Evolutionary conservation across 2,888 invertebrate species (phyloP).

Genomic region (Portevinia maculata): DNA sequence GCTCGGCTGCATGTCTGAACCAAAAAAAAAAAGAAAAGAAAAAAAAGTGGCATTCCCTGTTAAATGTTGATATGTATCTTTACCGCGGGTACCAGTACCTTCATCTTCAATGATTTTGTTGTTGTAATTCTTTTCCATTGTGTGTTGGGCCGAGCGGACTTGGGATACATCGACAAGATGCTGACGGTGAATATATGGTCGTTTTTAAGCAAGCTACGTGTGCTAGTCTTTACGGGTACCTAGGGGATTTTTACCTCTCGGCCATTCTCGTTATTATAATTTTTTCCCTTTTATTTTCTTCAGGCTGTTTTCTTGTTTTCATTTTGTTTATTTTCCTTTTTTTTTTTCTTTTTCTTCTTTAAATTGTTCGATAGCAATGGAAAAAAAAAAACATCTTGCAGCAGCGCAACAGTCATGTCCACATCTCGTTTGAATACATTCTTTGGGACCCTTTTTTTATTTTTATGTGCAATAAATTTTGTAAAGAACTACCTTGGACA

Average conservation of each 20-base stretch:
- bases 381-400: slow-evolving; percentile 72
- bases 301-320: slow-evolving; percentile 52
- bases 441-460: slow-evolving; percentile 59
- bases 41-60: slow-evolving; percentile 67
- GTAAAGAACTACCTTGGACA: slow-evolving; percentile 43
- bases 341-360: slow-evolving; percentile 49
- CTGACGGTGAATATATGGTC: slow-evolving; percentile 72
- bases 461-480: slow-evolving; percentile 68
- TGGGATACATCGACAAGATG: slow-evolving; percentile 67
- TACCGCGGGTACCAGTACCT: slow-evolving; percentile 66
- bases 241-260: slow-evolving; percentile 68
- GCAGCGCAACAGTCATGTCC: slow-evolving; percentile 64
- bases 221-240: slow-evolving; percentile 53
- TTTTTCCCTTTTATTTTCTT: slow-evolving; percentile 30
- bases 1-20: slow-evolving; percentile 54
- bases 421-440: slow-evolving; percentile 74
- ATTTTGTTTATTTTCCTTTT: slow-evolving; percentile 62
- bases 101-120: slow-evolving; percentile 54
- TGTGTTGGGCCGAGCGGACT: slow-evolving; percentile 60
- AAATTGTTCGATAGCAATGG: slow-evolving; percentile 66
- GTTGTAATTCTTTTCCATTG: slow-evolving; percentile 70
- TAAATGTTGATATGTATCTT: slow-evolving; percentile 74
- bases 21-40: slow-evolving; percentile 20
- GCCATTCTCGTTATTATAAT: slow-evolving; percentile 71
- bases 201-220: slow-evolving; percentile 49